Conservation (phyloP, 2,888 invertebrate genomes). For the Scelioninae gen. 1 region DNA sequence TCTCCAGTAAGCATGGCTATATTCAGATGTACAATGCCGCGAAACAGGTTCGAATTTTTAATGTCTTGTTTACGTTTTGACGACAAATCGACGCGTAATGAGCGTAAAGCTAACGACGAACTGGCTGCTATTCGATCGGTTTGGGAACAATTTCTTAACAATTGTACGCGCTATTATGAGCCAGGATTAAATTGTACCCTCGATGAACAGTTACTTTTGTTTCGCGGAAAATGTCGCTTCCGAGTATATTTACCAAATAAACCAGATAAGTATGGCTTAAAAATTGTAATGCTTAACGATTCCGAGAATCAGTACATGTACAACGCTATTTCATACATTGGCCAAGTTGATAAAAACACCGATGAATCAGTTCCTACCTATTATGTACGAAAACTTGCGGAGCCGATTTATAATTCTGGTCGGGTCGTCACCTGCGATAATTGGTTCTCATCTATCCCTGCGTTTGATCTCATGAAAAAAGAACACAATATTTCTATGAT, state of each 20-base stretch:
- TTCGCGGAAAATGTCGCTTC: slow-evolving; percentile 72
- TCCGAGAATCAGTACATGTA: slow-evolving; percentile 55
- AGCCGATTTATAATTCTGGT: slow-evolving; percentile 60
- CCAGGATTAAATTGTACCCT: slow-evolving; percentile 71
- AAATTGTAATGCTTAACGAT: slow-evolving; percentile 68
- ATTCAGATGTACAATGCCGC: slow-evolving; percentile 36
- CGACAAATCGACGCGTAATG: slow-evolving; percentile 30
- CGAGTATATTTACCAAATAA: slow-evolving; percentile 72
- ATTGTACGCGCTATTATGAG: slow-evolving; percentile 63
- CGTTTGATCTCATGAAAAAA: slow-evolving; percentile 57
- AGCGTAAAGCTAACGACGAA: slow-evolving; percentile 16
- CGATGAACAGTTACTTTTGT: slow-evolving; percentile 73
- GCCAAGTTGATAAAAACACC: slow-evolving; percentile 29
- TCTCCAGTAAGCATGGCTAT: neutral
- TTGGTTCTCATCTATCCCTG: slow-evolving; percentile 66
- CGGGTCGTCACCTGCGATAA: slow-evolving; percentile 68
- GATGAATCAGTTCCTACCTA: slow-evolving; percentile 56
- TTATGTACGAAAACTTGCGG: slow-evolving; percentile 66
- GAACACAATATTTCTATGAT: slow-evolving; percentile 68
- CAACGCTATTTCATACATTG: slow-evolving; percentile 61
- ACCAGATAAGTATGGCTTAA: too few relatives aligned
- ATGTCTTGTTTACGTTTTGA: slow-evolving; percentile 35
- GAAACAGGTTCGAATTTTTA: slow-evolving; percentile 35
- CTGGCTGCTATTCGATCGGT: slow-evolving; percentile 34
- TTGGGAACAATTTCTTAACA: slow-evolving; percentile 48